Evolutionary conservation across 2,797 vertebrate genomes (phyloP).

Genomic region (Muraenolepis orangiensis): DNA sequence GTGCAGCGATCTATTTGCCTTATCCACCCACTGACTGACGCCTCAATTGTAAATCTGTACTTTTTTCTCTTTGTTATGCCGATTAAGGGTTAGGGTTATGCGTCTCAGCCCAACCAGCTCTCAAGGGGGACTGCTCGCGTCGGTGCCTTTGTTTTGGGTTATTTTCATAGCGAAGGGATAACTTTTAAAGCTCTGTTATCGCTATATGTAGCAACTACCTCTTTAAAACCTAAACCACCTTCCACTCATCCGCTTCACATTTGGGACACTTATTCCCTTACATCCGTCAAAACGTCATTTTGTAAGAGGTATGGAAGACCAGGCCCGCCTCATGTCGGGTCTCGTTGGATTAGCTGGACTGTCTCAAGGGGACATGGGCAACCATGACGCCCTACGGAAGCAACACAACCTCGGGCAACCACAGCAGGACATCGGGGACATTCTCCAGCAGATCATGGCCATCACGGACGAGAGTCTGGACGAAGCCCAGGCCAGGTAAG

Average conservation of each 20-base stretch:
- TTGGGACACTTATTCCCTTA: background rate
- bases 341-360: slow-evolving; percentile 46
- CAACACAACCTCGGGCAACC: slow-evolving; percentile 43
- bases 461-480: slow-evolving; percentile 78
- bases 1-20: background rate
- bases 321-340: slow-evolving; percentile 62
- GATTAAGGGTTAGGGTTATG: slow-evolving; percentile 1
- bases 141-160: slow-evolving; percentile 3
- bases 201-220: slow-evolving; percentile 1
- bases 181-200: slow-evolving; percentile 20
- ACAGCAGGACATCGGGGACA: slow-evolving; percentile 65
- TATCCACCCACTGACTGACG: background rate
- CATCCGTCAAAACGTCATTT: slow-evolving; percentile 31
- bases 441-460: slow-evolving; percentile 77
- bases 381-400: slow-evolving; percentile 43
- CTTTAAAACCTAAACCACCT: background rate
- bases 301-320: slow-evolving; percentile 61
- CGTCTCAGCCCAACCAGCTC: background rate
- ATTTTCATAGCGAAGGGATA: background rate
- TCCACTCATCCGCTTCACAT: background rate
- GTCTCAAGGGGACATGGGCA: slow-evolving; percentile 45
- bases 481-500: slow-evolving; percentile 76
- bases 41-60: slow-evolving; percentile 6
- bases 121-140: background rate
- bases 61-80: slow-evolving; percentile 6